Evolutionary conservation across 35 echinoderm and acorn worm species (phyloP).

Genomic region (Lytechinus variegatus): DNA sequence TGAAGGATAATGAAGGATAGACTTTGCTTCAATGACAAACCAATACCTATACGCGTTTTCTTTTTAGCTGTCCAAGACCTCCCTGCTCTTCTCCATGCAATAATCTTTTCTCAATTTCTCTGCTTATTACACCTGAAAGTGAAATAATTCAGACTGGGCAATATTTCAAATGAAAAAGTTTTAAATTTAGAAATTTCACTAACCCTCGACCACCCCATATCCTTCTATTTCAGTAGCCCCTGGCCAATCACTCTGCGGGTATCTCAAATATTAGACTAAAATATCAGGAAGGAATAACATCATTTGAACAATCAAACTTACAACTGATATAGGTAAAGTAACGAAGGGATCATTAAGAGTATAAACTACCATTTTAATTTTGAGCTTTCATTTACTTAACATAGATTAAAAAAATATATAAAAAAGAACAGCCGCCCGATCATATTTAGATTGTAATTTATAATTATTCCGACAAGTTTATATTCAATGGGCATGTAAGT

Average conservation of each 20-base stretch:
- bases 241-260: background rate
- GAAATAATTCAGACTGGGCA: slow-evolving; percentile 2
- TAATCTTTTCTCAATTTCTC: background rate
- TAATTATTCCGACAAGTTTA: no score
- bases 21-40: no score
- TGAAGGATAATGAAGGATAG: no score
- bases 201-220: background rate
- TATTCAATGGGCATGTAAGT: no score
- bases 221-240: background rate
- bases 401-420: no score
- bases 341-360: no score
- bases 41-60: no score
- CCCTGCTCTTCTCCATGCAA: background rate
- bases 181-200: background rate
- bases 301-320: background rate
- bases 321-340: no score
- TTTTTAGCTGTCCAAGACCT: background rate
- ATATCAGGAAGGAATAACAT: background rate
- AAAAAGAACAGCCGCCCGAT: no score
- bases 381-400: no score
- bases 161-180: background rate
- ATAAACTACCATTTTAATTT: no score
- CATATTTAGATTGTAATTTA: no score
- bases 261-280: background rate
- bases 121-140: background rate